phyloP scores from a whole-genome alignment of 2,888 invertebrate genomes.

The Diaperis boleti region DNA sequence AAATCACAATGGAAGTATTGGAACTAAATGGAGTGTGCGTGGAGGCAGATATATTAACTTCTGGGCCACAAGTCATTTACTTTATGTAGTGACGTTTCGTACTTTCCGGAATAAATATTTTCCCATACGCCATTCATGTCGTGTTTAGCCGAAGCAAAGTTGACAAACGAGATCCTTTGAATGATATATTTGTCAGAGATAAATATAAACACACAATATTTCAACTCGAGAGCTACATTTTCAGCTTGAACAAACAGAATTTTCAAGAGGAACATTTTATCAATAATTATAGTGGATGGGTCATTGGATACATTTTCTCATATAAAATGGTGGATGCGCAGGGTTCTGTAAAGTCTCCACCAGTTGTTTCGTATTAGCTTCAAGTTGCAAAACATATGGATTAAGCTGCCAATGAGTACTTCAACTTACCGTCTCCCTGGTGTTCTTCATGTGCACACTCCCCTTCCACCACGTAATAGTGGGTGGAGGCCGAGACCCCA shows the following conservation, averaged over 20 bases:
- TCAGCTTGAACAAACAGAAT: conserved; percentile 15
- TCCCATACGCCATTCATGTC: conserved; percentile 29
- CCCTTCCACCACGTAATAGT: conserved; percentile 84
- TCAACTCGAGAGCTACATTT: conserved; percentile 35
- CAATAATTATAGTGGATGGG: conserved; percentile 26
- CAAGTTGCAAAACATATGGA: too few species aligned
- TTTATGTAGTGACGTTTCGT: conserved; percentile 1
- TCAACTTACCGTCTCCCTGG: conserved; percentile 75
- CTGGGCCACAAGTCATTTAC: neutral
- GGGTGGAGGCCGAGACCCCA: conserved; percentile 82
- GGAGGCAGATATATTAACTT: neutral
- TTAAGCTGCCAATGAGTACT: neutral
- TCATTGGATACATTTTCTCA: too few species aligned
- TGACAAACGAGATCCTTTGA: conserved; percentile 46
- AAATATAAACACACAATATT: conserved; percentile 46
- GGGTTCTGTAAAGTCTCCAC: too few species aligned
- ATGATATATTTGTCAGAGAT: conserved; percentile 45
- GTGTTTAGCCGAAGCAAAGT: conserved; percentile 39
- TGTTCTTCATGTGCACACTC: conserved; percentile 75
- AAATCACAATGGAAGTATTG: too few species aligned
- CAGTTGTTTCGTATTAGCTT: too few species aligned
- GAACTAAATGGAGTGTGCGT: too few species aligned
- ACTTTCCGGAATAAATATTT: conserved; percentile 37
- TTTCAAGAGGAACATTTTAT: conserved; percentile 26
- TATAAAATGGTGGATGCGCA: too few species aligned